phyloP scores from a whole-genome alignment of 2,888 invertebrate genomes.

The Oxystoma pomonae region DNA sequence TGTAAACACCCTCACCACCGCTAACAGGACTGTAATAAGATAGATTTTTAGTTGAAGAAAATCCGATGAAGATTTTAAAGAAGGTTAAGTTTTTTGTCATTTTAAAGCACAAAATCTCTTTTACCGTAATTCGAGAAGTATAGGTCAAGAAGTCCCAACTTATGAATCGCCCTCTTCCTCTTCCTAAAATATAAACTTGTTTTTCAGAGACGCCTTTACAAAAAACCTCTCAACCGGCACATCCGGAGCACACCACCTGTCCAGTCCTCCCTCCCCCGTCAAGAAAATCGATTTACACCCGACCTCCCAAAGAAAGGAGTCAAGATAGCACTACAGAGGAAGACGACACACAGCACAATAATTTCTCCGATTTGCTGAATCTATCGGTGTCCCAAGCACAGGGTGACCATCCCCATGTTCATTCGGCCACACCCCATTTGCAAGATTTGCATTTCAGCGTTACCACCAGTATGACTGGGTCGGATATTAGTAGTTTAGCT shows the following conservation, averaged over 20 bases:
- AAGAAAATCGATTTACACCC: background rate
- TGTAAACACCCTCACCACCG: no score
- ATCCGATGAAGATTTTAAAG: no score
- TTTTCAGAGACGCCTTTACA: background rate
- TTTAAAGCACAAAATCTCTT: no score
- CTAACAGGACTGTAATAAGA: no score
- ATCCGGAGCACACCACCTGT: background rate
- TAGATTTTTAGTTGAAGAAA: no score
- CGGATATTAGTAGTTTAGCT: constrained; percentile 66
- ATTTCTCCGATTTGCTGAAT: constrained; percentile 44
- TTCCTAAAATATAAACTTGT: no score
- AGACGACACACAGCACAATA: background rate
- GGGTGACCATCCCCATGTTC: constrained; percentile 34
- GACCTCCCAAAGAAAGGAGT: constrained; percentile 28
- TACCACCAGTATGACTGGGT: constrained; percentile 49
- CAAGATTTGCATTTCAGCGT: constrained; percentile 41
- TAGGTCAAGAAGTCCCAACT: no score
- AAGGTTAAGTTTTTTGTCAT: no score
- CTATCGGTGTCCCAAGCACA: constrained; percentile 39
- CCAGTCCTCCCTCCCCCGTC: background rate
- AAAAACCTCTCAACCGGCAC: background rate
- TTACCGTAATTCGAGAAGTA: no score
- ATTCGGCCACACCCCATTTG: constrained; percentile 29
- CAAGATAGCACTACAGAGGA: constrained; percentile 39
- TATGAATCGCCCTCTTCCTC: no score